These are phyloP conservation scores for Leucophenga montana DNA, from an alignment of 2,888 invertebrate species.

Conservation along the genomic window DNA sequence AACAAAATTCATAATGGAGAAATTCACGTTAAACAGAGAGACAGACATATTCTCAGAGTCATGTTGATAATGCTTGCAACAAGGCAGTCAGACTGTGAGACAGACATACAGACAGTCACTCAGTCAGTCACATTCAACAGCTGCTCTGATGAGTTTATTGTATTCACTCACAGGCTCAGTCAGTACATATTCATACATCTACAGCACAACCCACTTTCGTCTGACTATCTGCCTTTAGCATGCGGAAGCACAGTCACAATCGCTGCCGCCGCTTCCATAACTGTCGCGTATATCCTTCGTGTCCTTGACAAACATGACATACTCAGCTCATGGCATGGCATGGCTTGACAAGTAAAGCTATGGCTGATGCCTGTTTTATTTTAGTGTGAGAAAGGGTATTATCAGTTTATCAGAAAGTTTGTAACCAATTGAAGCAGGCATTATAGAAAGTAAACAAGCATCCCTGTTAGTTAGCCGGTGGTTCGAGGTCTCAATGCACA, in stretches of 20 bases:
- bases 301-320: constrained; percentile 36
- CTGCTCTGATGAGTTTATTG: neutral
- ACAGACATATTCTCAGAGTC: neutral
- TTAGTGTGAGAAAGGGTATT: no score
- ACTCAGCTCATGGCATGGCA: constrained; percentile 27
- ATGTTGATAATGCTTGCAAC: neutral
- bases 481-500: no score
- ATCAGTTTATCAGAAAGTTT: no score
- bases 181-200: neutral
- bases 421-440: no score
- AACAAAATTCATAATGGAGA: no score
- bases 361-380: neutral
- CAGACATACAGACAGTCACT: neutral
- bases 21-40: neutral
- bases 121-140: constrained; percentile 22
- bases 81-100: neutral
- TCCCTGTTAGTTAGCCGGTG: no score
- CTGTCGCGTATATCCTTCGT: constrained; percentile 15
- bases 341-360: neutral
- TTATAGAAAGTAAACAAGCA: no score
- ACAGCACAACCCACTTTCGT: constrained; percentile 26
- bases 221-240: constrained; percentile 34
- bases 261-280: constrained; percentile 22
- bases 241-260: constrained; percentile 30
- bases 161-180: neutral